Base-by-base conservation (phyloP, 2,113 vertebrate species). In the Empidonax traillii region DNA sequence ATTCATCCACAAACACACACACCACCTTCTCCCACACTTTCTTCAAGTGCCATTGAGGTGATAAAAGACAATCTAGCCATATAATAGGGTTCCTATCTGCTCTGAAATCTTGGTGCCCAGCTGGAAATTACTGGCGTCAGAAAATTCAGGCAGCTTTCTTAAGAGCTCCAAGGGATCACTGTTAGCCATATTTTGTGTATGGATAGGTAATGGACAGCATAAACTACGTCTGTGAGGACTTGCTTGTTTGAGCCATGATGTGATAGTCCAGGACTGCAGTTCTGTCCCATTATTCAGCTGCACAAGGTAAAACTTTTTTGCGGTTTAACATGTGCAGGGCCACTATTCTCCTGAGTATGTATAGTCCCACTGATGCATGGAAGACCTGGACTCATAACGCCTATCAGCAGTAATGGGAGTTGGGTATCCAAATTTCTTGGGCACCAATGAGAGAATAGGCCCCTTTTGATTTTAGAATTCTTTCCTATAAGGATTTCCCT, bases 401-500 rank as follows among this genome's bases (percentile, higher is more conserved):
- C 74, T 55, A 89, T 95, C 95, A 97, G 63, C 83, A 94, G 72
- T 95, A 97, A 97, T 91, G 76, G 91, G 88, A 96, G 81, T 88
- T 94, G 93, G 91, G 52, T 61, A 47, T 20, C 93, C 92, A 95
- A 98, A 97, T 97, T 95, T 92, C 94, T 86, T 93, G 33, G 62
- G 80, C 73, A 85, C 95, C 95, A 93, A 91, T 93, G 87, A 97
- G 67, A 97, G 86, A 96, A 97, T 82, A 93, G 95, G 75, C 58
- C 79, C 79, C 89, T 95, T 98, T 96, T 95, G 96, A 97, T 97
- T 98, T 97, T 94, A 97, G 97, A 97, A 97, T 93, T 96, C 93
- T 97, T 97, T 96, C 89, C 92, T 95, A 86, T 95, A 58, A 97
- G 96, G 96, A 97, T 98, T 98, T 98, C 98, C 96, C 98, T 89